Conservation (phyloP, 2,113 vertebrate genomes). For the Azemiops feae region DNA sequence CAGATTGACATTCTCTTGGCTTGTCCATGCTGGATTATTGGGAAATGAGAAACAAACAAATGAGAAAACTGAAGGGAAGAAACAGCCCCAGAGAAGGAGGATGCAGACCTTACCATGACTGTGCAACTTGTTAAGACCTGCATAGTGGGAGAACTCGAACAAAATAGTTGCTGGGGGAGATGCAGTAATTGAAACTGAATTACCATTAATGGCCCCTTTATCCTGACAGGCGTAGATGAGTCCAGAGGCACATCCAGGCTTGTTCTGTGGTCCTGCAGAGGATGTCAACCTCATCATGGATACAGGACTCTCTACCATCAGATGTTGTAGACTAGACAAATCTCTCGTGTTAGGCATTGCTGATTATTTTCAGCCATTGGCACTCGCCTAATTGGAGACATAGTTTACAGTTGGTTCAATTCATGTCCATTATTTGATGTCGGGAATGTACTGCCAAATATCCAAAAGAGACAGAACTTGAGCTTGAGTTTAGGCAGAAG, state of each 20-base stretch:
- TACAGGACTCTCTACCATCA: background rate
- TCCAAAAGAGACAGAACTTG: background rate
- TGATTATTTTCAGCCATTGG: background rate
- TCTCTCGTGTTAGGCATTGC: background rate
- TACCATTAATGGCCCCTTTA: background rate
- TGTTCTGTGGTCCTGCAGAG: background rate
- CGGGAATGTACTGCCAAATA: background rate
- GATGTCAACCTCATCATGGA: background rate
- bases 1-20: background rate
- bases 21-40: background rate
- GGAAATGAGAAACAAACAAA: background rate
- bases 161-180: background rate
- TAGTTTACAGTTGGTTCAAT: background rate
- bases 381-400: no score
- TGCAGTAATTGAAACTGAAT: background rate
- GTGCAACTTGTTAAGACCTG: background rate
- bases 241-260: background rate
- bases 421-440: background rate
- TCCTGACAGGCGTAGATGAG: background rate
- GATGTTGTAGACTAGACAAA: background rate
- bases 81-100: background rate
- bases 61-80: background rate
- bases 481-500: background rate
- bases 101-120: background rate
- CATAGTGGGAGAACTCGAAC: background rate